Evolutionary conservation across 2,113 vertebrate genomes (phyloP).

Genomic region (Motacilla alba): DNA sequence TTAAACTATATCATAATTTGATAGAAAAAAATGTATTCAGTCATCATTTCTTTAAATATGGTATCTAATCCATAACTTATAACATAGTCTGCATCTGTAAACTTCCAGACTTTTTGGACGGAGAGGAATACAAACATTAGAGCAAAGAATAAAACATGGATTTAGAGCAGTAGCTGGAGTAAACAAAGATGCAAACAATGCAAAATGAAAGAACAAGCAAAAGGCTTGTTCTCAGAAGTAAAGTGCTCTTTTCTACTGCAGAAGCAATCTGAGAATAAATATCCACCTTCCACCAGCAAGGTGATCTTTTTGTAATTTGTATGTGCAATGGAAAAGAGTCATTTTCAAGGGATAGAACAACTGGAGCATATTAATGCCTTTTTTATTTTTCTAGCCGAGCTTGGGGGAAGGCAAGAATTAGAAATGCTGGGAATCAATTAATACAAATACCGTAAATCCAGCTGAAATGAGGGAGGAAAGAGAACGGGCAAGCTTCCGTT

Average conservation of each 20-base stretch:
- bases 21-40: neutral
- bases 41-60: neutral
- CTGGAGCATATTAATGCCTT: too few species aligned
- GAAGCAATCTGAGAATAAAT: neutral
- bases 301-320: neutral
- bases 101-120: neutral
- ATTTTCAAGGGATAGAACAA: neutral
- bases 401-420: neutral
- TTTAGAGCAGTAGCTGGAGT: neutral
- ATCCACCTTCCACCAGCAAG: neutral
- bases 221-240: neutral
- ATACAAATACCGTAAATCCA: neutral
- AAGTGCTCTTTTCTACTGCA: neutral
- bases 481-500: rapidly evolving
- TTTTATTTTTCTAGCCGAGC: neutral
- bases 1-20: neutral
- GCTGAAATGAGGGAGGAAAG: neutral
- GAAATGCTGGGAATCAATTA: neutral
- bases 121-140: neutral
- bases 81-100: neutral
- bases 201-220: neutral
- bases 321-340: neutral
- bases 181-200: neutral
- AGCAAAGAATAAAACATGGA: neutral
- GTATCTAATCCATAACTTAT: neutral